Base-by-base conservation (phyloP, 2,113 vertebrate genomes). In the Chaetodon trifascialis region DNA sequence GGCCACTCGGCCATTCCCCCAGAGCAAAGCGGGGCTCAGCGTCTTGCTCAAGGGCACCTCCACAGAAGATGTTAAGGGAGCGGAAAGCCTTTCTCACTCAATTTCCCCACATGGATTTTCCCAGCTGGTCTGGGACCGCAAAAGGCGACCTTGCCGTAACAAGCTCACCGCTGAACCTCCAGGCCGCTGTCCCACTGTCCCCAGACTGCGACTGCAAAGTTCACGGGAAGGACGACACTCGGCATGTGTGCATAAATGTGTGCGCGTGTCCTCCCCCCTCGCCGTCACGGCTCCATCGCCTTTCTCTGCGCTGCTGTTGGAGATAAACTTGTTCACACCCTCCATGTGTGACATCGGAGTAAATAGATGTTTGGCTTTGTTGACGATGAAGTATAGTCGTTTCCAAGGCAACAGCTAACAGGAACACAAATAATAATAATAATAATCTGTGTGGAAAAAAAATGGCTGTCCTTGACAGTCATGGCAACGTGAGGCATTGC, bases 21-120 rank as follows among this genome's bases (percentile, higher is more conserved):
- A 36, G 76, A 86, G 82, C 47, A 16, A n/a, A 40, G 54, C 1
- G 47, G 55, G 60, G 52, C 59, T 77, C 30, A 3, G 62, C 76
- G 38, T 84, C 77, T 88, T 60, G 86, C 92, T 91, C 82, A 89
- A 89, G 84, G 87, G 90, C 89, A 91, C 90, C 92, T 88, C 86
- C 49, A 19, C 7, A 40, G 66, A 73, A 73, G 80, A 84, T 69
- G 76, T 80, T 73, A 80, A 78, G 58, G 79, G 80, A 88, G 86
- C 56, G 17, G 73, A 85, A 86, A 89, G 68, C 64, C 76, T 86
- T 88, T 88, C 75, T 84, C 88, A 85, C 90, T 88, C 88, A 72
- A 88, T 89, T 92, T 86, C 67, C 76, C 71, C 76, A 11, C 71
- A 68, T 59, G 79, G 62, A 85, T 84, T 56, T 63, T 80, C 72